Percentiles rank a stretch among this genome's conserved stretches.
These are phyloP conservation scores for Aphelocoma coerulescens DNA, from an alignment of 2,113 vertebrate species.

Conservation along the genomic window DNA sequence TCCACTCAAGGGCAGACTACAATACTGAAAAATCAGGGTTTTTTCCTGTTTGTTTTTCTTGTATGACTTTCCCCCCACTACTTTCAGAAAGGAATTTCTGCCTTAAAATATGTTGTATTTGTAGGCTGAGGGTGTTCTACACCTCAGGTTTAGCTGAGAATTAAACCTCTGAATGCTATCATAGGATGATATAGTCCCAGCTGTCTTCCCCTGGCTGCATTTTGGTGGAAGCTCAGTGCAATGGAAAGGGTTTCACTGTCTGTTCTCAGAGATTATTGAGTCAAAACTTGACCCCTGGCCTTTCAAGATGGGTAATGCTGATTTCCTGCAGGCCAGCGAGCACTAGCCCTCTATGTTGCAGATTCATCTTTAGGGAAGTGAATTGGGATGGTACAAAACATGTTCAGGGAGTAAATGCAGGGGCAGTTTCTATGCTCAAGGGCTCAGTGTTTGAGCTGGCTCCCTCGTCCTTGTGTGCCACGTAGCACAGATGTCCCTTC, in stretches of 20 bases:
- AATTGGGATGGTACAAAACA: not conserved
- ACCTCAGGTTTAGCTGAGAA: not conserved
- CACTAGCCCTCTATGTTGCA: not conserved
- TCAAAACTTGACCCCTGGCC: not conserved
- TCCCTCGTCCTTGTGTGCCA: not conserved
- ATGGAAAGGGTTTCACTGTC: fast-evolving
- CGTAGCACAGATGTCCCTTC: not conserved
- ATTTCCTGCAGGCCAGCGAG: not conserved
- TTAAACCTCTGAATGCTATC: not conserved
- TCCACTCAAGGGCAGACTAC: not conserved
- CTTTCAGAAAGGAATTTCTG: not conserved
- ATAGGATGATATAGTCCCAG: fast-evolving
- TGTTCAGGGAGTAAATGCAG: not conserved
- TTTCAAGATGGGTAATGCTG: not conserved
- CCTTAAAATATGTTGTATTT: not conserved
- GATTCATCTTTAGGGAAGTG: not conserved
- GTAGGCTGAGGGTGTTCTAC: not conserved
- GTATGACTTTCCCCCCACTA: fast-evolving
- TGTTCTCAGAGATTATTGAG: too few relatives aligned
- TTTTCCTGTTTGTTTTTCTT: not conserved
- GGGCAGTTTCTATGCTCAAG: not conserved
- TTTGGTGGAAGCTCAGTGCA: not conserved
- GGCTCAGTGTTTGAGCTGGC: not conserved
- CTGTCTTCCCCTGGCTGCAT: not conserved
- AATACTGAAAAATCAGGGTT: not conserved